These are phyloP conservation scores for Xanthorhoe spadicearia DNA, from an alignment of 2,888 invertebrate genomes.

Conservation along the genomic window DNA sequence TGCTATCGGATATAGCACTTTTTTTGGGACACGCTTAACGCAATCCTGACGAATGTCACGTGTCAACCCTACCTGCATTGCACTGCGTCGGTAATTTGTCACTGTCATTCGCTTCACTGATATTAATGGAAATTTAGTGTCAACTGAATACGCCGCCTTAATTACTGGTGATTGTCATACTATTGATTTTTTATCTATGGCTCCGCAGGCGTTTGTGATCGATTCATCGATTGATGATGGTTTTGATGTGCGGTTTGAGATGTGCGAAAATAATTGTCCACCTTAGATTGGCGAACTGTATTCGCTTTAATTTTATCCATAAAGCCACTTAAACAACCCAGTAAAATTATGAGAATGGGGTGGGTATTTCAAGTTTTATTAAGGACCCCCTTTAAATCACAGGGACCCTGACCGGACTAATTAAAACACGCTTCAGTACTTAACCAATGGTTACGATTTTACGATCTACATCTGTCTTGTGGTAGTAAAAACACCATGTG, in stretches of 20 bases:
- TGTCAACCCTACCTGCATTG: constrained; percentile 41
- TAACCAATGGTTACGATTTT: background rate
- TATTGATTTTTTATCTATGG: constrained; percentile 52
- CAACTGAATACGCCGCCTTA: constrained; percentile 65
- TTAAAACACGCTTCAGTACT: background rate
- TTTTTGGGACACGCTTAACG: constrained; percentile 25
- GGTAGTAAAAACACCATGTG: no score
- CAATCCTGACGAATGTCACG: constrained; percentile 28
- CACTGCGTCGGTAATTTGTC: constrained; percentile 63
- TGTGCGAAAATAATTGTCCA: background rate
- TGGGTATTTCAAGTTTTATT: constrained; percentile 1
- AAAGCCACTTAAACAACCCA: background rate
- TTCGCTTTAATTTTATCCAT: background rate
- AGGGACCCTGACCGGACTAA: background rate
- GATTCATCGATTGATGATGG: no score
- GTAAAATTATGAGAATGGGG: constrained; percentile 3
- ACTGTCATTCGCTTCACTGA: constrained; percentile 61
- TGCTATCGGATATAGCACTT: constrained; percentile 23
- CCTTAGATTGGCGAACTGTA: background rate
- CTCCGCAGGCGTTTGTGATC: constrained; percentile 32
- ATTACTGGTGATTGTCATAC: constrained; percentile 66
- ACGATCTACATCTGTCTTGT: no score
- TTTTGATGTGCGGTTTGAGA: no score
- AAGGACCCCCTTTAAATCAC: background rate
- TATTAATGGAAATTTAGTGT: constrained; percentile 76